Evolutionary conservation across 1,140 invertebrate genomes (phyloP), one percentile per base, ranked within the genome.

Genomic region (Papilio xuthus): DNA sequence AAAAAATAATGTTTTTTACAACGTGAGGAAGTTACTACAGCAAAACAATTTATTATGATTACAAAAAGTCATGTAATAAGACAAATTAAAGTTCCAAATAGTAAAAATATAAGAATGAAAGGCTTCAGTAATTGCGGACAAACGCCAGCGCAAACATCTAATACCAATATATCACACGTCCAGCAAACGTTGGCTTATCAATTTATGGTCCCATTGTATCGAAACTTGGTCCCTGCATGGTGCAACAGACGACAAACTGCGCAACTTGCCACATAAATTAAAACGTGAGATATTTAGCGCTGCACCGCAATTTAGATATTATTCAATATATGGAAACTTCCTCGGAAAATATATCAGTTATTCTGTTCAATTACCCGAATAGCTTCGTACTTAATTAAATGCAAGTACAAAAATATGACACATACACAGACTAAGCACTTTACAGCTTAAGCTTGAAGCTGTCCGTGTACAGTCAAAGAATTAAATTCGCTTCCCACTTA

Each of bases 251-350:
- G 78, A 81, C 85, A 83, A 83, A 85, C 82, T 86, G 89, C 82
- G 74, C 85, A 90, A 90, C 84, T 90, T 90, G 84, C 77, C 85
- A 83, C 79, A 90, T 89, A 90, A 89, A 89, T 90, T 89, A 89
- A 90, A 90, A 90, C 85, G 82, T 82, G 80, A 82, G 79, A 82
- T 86, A 86, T 87, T 85, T 84, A 88, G 80, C 84, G 80, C 78
- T 80, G 50, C 74, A 78, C 71, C 41, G 78, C 79, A 73, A 82
- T 73, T 79, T 67, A 78, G 42, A 78, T 78, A 37, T 53, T 80
- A 60, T 41, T 78, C 75, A 79, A 78, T 75, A 63, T 75, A 76
- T 80, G 47, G 28, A 23, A 60, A 50, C 47, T 77, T 73, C n/a
- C 32, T 23, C 28, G 6, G 69, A 71, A 42, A 77, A 70, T 79